Percentiles rank a stretch among this genome's conserved stretches.
Evolutionary conservation across 2,113 vertebrate genomes (phyloP).

Genomic region (Burhinus bistriatus): DNA sequence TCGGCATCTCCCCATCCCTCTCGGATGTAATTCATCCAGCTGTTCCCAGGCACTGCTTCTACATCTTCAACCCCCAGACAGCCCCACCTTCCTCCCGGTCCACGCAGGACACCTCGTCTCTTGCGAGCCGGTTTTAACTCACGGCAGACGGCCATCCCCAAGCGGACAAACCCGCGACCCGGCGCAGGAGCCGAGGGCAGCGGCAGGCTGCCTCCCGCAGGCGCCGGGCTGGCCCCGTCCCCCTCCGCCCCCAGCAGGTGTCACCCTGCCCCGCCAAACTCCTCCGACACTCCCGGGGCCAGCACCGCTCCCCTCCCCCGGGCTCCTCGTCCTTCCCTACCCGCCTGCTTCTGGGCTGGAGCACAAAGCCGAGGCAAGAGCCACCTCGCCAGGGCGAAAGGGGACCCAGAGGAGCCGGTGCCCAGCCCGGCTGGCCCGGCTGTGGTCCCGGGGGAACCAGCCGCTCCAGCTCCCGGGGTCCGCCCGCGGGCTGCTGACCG

Average conservation of each 20-base stretch:
- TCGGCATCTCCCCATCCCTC: too few relatives aligned
- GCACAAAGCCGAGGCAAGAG: too few relatives aligned
- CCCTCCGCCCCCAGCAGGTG: not conserved
- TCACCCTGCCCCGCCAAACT: not conserved
- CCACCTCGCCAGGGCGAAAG: not conserved
- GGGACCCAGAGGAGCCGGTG: too few relatives aligned
- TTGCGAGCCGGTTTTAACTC: not conserved
- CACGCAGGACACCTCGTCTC: not conserved
- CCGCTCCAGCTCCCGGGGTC: not conserved
- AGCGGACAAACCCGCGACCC: too few relatives aligned
- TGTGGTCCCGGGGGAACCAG: accelerated
- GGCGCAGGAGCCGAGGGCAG: not conserved
- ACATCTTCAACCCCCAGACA: not conserved
- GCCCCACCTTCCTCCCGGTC: not conserved
- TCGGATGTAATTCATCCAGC: too few relatives aligned
- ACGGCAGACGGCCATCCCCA: not conserved
- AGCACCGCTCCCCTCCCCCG: too few relatives aligned
- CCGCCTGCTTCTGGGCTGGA: too few relatives aligned
- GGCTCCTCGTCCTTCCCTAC: not conserved
- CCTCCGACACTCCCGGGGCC: not conserved
- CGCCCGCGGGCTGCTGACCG: too few relatives aligned
- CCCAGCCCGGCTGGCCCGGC: not conserved
- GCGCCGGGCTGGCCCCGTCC: not conserved
- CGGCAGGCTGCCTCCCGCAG: not conserved
- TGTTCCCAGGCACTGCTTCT: not conserved